Conservation (phyloP, 2,113 vertebrate genomes). For the Apaloderma vittatum region DNA sequence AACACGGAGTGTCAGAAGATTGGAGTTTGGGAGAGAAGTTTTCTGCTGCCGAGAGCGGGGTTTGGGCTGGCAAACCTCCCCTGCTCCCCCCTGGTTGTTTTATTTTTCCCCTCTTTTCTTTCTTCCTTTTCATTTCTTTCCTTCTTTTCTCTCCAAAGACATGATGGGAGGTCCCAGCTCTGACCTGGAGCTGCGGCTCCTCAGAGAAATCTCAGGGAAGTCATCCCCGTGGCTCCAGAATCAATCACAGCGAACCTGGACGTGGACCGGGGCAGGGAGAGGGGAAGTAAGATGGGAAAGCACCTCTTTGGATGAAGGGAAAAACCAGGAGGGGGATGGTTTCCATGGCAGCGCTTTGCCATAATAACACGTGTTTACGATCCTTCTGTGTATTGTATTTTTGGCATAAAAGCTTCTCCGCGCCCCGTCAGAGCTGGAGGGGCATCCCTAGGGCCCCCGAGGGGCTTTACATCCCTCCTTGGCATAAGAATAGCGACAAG, state of each 20-base stretch:
- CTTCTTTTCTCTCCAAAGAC: background rate
- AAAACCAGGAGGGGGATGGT: slow-evolving; percentile 13
- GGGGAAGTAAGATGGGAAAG: background rate
- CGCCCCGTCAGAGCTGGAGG: slow-evolving; percentile 36
- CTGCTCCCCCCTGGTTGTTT: background rate
- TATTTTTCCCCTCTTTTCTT: background rate
- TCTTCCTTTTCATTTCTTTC: rapidly evolving
- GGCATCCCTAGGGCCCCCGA: slow-evolving; percentile 62
- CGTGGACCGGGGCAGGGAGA: background rate
- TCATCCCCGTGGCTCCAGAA: background rate
- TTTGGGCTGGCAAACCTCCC: background rate
- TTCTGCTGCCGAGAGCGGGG: background rate
- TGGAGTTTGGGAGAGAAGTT: background rate
- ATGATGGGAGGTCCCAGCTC: background rate
- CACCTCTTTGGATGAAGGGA: background rate
- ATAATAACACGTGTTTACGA: slow-evolving; percentile 76
- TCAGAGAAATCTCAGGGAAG: background rate
- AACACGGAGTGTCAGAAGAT: rapidly evolving
- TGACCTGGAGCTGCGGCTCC: rapidly evolving
- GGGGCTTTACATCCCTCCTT: slow-evolving; percentile 77
- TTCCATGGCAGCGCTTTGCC: slow-evolving; percentile 76
- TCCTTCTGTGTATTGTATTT: slow-evolving; percentile 76
- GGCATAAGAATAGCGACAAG: slow-evolving; percentile 75
- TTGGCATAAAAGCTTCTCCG: slow-evolving; percentile 76
- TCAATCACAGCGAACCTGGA: background rate